Evolutionary conservation across 2,888 invertebrate species (phyloP), one percentile per base, ranked within the genome.

Genomic region (Cheilosia vernalis): DNA sequence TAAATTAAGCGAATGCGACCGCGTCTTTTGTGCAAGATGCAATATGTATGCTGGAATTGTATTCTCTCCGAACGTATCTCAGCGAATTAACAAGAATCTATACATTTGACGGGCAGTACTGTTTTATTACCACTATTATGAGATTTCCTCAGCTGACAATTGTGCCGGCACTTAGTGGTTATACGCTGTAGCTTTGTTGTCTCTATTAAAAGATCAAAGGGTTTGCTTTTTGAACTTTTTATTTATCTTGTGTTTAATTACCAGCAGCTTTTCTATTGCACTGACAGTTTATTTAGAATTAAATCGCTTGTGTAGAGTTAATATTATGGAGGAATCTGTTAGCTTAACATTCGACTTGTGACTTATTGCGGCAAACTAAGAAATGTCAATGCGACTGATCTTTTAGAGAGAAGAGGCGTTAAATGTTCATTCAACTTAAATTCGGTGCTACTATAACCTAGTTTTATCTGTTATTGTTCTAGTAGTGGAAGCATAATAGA

Each of bases 181-280:
- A 19, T 27, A 17, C 55, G 30, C 24, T 55, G 27, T 21, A n/a
- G 30, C n/a, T 30, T 56, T 69, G 51, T 66, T 42, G 55, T 49
- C 21, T 60, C 40, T 15, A 9, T 10, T 15, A 6, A 33, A 63
- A 73, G 73, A 73, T 63, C 63, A 63, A 73, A 73, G 53, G 44
- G 53, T 51, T 53, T 55, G 15, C 17, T n/a, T 9, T 42, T 44
- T 61, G 72, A 61, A 61, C 61, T 61, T 53, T 67, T 47, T 49
- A 47, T 70, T 58, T 70, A 58, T 21, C 49, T 33, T 27, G 17
- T 60, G 24, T 58, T 70, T 51, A 40, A 72, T 60, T 56, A 44
- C 19, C 9, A 51, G 30, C 19, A 17, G 27, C 17, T 27, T 5
- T 61, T 47, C 2, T 15, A 10, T 61, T 61, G 19, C 30, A 27